A percentile compares a stretch with the other conserved stretches of the same genome.
Conservation (phyloP, 2,888 invertebrate genomes). For the Miltochrista miniata region DNA sequence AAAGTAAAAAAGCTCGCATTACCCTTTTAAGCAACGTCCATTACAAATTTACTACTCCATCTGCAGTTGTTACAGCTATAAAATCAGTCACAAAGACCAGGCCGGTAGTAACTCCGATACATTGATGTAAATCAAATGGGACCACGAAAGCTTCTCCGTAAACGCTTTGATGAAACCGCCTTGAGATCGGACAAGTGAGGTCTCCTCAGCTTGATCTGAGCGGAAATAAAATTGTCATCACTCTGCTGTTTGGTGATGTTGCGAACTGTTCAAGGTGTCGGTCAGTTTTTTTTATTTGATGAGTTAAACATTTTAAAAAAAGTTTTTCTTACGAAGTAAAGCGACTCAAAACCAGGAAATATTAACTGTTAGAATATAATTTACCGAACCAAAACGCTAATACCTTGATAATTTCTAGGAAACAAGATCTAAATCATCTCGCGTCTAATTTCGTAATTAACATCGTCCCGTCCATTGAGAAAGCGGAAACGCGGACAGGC, state of each 20-base stretch:
- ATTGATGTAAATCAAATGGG: slow-evolving; percentile 31
- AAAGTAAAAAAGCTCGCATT: neutral
- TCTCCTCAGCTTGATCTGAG: slow-evolving; percentile 12
- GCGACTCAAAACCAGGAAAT: neutral
- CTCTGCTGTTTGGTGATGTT: slow-evolving; percentile 15
- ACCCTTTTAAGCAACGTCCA: neutral
- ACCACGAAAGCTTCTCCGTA: slow-evolving; percentile 16
- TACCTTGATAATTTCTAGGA: neutral
- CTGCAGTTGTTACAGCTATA: slow-evolving; percentile 14
- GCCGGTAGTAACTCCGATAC: slow-evolving; percentile 11
- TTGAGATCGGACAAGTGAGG: slow-evolving; percentile 21
- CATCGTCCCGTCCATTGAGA: slow-evolving; percentile 27
- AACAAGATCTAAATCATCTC: slow-evolving; percentile 1
- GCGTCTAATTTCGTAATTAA: slow-evolving; percentile 13
- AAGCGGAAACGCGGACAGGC: slow-evolving; percentile 36
- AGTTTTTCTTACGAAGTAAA: neutral
- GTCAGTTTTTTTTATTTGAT: too few species aligned
- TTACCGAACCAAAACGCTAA: neutral
- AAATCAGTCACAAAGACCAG: slow-evolving; percentile 17
- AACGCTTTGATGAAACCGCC: slow-evolving; percentile 29
- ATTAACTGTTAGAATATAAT: neutral
- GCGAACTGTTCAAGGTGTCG: neutral
- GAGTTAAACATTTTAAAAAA: too few species aligned
- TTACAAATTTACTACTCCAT: slow-evolving; percentile 9
- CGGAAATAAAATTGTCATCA: slow-evolving; percentile 21